phyloP scores from a whole-genome alignment of 2,113 vertebrate species.

The Tragulus kanchil region DNA sequence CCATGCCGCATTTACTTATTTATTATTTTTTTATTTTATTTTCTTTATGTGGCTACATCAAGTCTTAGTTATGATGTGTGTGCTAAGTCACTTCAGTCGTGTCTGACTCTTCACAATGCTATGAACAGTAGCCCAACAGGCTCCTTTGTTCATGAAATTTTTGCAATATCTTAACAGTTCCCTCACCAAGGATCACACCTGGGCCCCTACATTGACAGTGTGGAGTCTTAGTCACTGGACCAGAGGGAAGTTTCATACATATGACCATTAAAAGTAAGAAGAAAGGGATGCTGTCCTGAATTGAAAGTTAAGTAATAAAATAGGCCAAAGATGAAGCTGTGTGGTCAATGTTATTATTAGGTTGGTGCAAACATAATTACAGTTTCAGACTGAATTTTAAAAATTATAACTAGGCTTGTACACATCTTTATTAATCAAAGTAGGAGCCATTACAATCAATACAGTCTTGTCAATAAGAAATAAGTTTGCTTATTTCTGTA shows the following conservation, averaged over 20 bases:
- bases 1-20: not conserved
- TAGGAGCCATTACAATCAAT: not conserved
- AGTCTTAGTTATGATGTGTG: not conserved
- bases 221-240: not conserved
- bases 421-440: not conserved
- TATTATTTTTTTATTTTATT: not conserved
- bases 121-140: too few species aligned
- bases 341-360: not conserved
- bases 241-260: not conserved
- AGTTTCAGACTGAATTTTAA: not conserved
- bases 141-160: too few species aligned
- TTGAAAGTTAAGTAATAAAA: not conserved
- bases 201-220: not conserved
- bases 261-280: not conserved
- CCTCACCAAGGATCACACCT: not conserved
- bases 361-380: not conserved
- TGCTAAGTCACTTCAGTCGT: too few species aligned
- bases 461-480: not conserved
- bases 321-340: not conserved
- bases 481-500: not conserved
- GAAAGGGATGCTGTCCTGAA: not conserved
- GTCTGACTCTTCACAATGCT: too few species aligned
- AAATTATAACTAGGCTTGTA: not conserved
- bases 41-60: not conserved
- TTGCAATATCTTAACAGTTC: not conserved